Evolutionary conservation across 2,113 vertebrate genomes (phyloP).

Genomic region (Sphyrna mokarran): DNA sequence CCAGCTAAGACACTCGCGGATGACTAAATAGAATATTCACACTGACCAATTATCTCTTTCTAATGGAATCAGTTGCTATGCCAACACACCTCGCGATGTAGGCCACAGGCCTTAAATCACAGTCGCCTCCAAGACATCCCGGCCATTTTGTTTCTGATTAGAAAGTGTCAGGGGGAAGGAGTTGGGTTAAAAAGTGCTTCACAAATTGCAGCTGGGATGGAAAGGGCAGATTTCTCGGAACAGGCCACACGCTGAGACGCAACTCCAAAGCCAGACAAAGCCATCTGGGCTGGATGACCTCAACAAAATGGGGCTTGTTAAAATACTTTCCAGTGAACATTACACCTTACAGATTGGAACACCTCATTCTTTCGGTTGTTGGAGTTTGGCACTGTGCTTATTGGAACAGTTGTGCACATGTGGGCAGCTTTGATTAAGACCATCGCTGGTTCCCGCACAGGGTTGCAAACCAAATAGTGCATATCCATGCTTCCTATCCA

Average conservation of each 20-base stretch:
- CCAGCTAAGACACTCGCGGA: background rate
- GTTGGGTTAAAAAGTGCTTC: background rate
- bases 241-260: background rate
- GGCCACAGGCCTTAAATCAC: background rate
- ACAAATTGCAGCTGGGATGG: background rate
- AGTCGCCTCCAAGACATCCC: background rate
- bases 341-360: background rate
- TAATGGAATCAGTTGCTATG: background rate
- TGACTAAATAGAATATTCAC: background rate
- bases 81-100: background rate
- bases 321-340: slow-evolving; percentile 8
- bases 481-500: background rate
- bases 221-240: background rate
- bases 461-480: background rate
- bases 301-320: background rate
- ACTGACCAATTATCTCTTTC: background rate
- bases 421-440: background rate
- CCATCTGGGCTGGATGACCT: background rate
- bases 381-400: background rate
- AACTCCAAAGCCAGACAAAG: background rate
- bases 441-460: background rate
- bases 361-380: background rate
- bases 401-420: background rate
- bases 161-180: background rate
- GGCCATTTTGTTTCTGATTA: background rate